Evolutionary conservation across 2,797 vertebrate genomes (phyloP), one percentile per base, ranked within the genome.

Genomic region (Erethizon dorsatum): DNA sequence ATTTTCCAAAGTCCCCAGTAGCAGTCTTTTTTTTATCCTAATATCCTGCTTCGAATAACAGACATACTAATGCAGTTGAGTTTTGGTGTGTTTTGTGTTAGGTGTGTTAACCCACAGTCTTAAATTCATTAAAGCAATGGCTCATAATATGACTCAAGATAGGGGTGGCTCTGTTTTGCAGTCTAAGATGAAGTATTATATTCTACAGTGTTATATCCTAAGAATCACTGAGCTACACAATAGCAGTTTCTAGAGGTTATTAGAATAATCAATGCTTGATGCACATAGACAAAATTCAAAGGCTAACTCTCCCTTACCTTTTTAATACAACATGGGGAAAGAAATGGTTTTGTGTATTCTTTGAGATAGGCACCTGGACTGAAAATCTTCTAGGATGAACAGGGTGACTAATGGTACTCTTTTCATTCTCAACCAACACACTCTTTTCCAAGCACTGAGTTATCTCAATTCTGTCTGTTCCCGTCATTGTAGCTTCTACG

Each of bases 41-140:
- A n/a, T 84, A 45, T 41, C 17, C 12, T 57, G 11, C 2, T 92
- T 88, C 67, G 28, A 84, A 15, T 47, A 41, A 79, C 1, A 14
- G 17, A 14, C 47, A 47, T 33, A 57, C 17, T 52, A 59, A 88
- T 22, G 9, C 20, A 47, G 61, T 91, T 73, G 26, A 69, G 26
- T 52, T 94, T 91, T 59, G 67, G 20, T 78, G 10, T 87, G 24
- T 8, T 88, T 93, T 88, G 2, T n/a, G 17, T 52, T 91, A 83
- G 18, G 10, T 57, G 20, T 6, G 1, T 45, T 88, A 91, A 69
- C 20, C 11, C 15, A 13, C 79, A 83, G 47, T 75, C 31, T 75
- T 85, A 57, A 50, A 4, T 78, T 83, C 8, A 73, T 2, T 83
- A 7, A 93, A 75, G 65, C 14, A 85, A 31, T 7, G 8, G 10